These are phyloP conservation scores for Achroia grisella DNA, from an alignment of 1,140 invertebrate genomes.

Conservation along the genomic window DNA sequence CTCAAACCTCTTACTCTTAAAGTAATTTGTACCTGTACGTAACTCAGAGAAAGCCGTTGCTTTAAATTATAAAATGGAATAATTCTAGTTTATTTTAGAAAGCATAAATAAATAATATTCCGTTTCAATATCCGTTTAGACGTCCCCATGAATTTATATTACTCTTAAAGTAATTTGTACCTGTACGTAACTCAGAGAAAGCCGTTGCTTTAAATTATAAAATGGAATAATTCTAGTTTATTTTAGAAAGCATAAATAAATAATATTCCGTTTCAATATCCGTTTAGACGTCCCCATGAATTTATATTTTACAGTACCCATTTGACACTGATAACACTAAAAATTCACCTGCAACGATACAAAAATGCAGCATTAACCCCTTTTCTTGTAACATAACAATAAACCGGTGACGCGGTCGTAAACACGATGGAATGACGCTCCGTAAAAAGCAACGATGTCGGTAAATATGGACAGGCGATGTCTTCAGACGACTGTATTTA, in stretches of 20 bases:
- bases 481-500: constrained; percentile 20
- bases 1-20: too few species aligned
- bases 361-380: constrained; percentile 54
- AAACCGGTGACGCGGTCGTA: constrained; percentile 50
- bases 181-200: too few species aligned
- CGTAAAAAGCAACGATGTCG: constrained; percentile 61
- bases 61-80: too few species aligned
- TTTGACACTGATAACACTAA: not conserved
- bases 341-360: constrained; percentile 16
- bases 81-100: not conserved
- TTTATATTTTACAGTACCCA: not conserved
- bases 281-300: not conserved
- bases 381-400: constrained; percentile 52
- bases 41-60: too few species aligned
- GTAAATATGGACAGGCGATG: constrained; percentile 66
- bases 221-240: not conserved
- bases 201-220: too few species aligned
- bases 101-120: not conserved
- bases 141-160: not conserved
- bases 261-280: not conserved
- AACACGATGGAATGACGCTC: constrained; percentile 47
- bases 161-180: too few species aligned
- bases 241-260: not conserved
- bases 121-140: not conserved
- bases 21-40: too few species aligned